Evolutionary conservation across 2,888 invertebrate species (phyloP).

Genomic region (Troilus luridus): DNA sequence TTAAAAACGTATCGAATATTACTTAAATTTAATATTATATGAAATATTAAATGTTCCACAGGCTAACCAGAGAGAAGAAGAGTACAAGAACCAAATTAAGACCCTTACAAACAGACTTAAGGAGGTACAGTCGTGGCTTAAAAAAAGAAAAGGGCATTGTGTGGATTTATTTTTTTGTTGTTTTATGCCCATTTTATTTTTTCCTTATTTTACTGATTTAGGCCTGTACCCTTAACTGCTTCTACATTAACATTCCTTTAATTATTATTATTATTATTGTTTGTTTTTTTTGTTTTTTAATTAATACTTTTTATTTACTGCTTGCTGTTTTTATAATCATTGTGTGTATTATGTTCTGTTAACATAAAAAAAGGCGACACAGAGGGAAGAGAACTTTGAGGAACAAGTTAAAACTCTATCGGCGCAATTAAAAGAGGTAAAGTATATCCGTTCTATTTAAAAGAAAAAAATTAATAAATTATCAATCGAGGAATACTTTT

Average conservation of each 20-base stretch:
- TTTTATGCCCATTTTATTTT: neutral
- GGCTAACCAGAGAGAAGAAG: conserved; percentile 99
- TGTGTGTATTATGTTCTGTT: conserved; percentile 28
- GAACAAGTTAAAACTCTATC: conserved; percentile 91
- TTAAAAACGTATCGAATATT: neutral
- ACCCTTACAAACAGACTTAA: conserved; percentile 98
- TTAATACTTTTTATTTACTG: conserved; percentile 65
- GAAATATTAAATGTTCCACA: conserved; percentile 68
- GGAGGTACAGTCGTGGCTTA: conserved; percentile 82
- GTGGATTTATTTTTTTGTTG: conserved; percentile 37
- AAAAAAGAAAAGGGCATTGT: neutral
- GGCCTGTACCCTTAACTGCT: conserved; percentile 36
- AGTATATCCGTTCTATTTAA: neutral
- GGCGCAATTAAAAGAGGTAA: conserved; percentile 94
- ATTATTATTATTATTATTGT: neutral
- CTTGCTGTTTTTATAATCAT: conserved; percentile 66
- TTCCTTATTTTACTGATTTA: neutral
- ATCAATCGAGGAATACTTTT: neutral
- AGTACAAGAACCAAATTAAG: conserved; percentile 99
- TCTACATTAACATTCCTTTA: conserved; percentile 5
- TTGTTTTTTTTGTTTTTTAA: conserved; percentile 55
- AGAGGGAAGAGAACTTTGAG: conserved; percentile 95
- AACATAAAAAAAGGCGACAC: conserved; percentile 81
- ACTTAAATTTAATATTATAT: neutral
- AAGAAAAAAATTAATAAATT: neutral